phyloP scores from a whole-genome alignment of 2,113 vertebrate species.

The Mobula hypostoma region DNA sequence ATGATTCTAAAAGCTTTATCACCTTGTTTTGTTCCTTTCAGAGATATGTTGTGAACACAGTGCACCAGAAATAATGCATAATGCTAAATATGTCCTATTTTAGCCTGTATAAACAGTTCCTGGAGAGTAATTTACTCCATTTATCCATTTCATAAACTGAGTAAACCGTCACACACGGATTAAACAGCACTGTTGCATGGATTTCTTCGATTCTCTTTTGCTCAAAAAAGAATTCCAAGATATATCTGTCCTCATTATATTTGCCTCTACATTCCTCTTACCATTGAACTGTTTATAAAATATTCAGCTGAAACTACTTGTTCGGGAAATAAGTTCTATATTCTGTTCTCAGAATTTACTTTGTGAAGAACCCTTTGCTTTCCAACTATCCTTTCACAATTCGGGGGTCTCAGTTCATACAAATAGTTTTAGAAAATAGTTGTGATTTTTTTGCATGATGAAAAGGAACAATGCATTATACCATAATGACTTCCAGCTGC shows the following conservation, averaged over 20 bases:
- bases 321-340: neutral
- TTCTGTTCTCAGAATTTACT: neutral
- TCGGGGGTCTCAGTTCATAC: neutral
- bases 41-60: neutral
- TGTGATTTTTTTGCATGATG: neutral
- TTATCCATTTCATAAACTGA: neutral
- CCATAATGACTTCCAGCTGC: constrained; percentile 15
- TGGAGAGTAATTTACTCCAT: neutral
- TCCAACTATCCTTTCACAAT: neutral
- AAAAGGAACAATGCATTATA: constrained; percentile 23
- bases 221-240: neutral
- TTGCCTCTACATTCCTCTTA: neutral
- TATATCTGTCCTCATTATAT: neutral
- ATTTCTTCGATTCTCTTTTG: neutral
- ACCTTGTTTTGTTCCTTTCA: neutral
- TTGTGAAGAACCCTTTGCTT: neutral
- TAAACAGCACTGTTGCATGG: neutral
- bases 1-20: neutral
- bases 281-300: neutral
- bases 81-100: neutral
- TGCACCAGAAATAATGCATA: neutral
- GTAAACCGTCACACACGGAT: neutral
- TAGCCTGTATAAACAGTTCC: neutral
- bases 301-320: neutral
- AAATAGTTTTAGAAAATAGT: constrained; percentile 26